Base-by-base conservation (phyloP, 2,888 invertebrate genomes). In the Lepidochrysops patricia region DNA sequence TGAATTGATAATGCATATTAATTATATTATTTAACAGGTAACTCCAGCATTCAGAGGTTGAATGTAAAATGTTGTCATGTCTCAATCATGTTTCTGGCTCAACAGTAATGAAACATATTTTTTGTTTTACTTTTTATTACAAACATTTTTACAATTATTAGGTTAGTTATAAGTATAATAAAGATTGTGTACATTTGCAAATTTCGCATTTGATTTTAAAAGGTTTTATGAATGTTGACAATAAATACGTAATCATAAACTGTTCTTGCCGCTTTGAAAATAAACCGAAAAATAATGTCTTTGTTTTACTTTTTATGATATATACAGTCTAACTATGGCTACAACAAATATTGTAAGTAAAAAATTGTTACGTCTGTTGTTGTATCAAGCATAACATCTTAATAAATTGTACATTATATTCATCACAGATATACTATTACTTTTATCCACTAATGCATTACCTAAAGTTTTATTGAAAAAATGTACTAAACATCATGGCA, bases 101-200 rank as follows among this genome's bases (percentile, higher is more conserved):
- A 23, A 23, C 19, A 23, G 37, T 57, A 57, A 57, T 37, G 35
- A 57, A 57, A 57, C 37, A 26, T 37, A 26, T 23, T 4, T 27
- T 37, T 57, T 13, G 37, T 27, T 57, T 25, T 57, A 37, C 6
- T 27, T 25, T 57, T 57, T 37, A 37, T 9, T 57, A 12, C 37
- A 57, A 43, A 37, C 3, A 4, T 3, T 2, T 3, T n/a, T 26
- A 9, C 6, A 27, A 27, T 15, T 54, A 50, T 29, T 29, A 29
- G 54, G 19, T 54, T 19, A 29, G 29, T 54, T 29, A 15, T 7
- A 15, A 54, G 43, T 23, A 5, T 37, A 37, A 3, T 43, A 19
- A 19, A 19, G 12, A 19, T 23, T 43, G 43, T 43, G 9, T 43
- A 19, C 9, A 43, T 43, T 43, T 43, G 9, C 19, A 1, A 43